Conservation (phyloP, 2,797 vertebrate species). For the Microctenopoma stevenorrisi region DNA sequence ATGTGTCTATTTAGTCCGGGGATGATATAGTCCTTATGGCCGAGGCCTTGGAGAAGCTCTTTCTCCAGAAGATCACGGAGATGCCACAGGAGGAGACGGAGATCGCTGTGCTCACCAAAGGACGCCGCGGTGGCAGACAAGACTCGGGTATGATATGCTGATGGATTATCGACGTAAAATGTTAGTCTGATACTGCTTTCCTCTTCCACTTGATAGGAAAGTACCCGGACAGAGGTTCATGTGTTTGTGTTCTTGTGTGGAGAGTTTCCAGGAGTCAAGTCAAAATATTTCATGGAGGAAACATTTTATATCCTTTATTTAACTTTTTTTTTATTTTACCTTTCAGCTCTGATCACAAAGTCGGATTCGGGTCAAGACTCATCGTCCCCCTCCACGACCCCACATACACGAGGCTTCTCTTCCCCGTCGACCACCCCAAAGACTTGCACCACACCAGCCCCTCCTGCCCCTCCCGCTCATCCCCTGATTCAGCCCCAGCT, state of each 20-base stretch:
- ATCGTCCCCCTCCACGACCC: slow-evolving; percentile 73
- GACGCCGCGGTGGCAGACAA: slow-evolving; percentile 86
- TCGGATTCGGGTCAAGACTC: slow-evolving; percentile 78
- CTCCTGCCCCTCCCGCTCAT: slow-evolving; percentile 40
- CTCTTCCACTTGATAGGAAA: neutral
- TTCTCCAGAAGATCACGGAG: slow-evolving; percentile 93
- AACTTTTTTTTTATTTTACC: neutral
- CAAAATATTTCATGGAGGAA: too few relatives aligned
- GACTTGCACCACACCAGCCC: slow-evolving; percentile 19
- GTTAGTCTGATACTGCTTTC: neutral
- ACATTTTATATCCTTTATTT: neutral
- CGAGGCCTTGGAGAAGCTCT: slow-evolving; percentile 92
- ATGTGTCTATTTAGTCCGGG: slow-evolving; percentile 82
- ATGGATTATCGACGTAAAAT: neutral
- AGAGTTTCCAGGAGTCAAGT: too few relatives aligned
- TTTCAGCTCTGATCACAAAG: slow-evolving; percentile 68
- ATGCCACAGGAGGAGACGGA: slow-evolving; percentile 93
- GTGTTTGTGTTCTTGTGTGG: too few relatives aligned
- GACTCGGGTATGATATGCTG: slow-evolving; percentile 82
- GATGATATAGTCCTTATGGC: slow-evolving; percentile 97
- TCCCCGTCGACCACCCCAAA: slow-evolving; percentile 58
- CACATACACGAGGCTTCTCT: slow-evolving; percentile 70
- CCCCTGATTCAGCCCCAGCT: slow-evolving; percentile 44
- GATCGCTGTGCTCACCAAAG: slow-evolving; percentile 88
- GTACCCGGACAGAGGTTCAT: too few relatives aligned